Conservation (phyloP, 2,797 vertebrate genomes). For the Leptodactylus fallax region DNA sequence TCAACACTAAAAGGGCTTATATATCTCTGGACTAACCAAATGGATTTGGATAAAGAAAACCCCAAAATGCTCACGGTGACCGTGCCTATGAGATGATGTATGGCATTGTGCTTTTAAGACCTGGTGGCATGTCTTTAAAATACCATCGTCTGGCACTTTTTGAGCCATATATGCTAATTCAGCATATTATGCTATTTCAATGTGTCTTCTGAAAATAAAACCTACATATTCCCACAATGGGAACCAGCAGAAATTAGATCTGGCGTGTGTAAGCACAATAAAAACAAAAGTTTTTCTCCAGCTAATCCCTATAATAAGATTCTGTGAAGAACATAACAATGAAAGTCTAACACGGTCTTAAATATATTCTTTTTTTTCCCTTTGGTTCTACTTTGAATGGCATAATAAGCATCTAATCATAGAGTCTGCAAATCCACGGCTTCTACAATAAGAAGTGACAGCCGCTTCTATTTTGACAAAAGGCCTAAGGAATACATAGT, state of each 20-base stretch:
- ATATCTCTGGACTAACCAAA: no score
- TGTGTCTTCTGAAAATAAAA: neutral
- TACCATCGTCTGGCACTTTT: neutral
- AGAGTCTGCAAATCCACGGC: constrained; percentile 26
- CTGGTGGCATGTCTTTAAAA: no score
- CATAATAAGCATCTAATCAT: constrained; percentile 53
- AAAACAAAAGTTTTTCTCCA: constrained; percentile 20
- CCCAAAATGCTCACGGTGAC: no score
- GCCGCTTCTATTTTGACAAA: constrained; percentile 36
- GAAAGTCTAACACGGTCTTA: constrained; percentile 13
- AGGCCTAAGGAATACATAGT: constrained; percentile 43
- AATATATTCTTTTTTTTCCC: constrained; percentile 30
- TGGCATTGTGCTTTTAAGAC: no score
- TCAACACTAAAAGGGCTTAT: no score
- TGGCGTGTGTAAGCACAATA: neutral
- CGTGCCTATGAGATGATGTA: no score
- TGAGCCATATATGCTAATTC: neutral
- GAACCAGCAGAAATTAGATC: neutral
- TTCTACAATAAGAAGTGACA: constrained; percentile 43
- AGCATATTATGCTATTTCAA: neutral
- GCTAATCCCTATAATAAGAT: constrained; percentile 38
- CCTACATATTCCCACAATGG: neutral
- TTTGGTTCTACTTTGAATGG: constrained; percentile 44
- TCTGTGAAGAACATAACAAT: constrained; percentile 43
- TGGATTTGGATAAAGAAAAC: no score